Evolutionary conservation across 2,797 vertebrate species (phyloP).

Genomic region (Sebastes trivittatus): DNA sequence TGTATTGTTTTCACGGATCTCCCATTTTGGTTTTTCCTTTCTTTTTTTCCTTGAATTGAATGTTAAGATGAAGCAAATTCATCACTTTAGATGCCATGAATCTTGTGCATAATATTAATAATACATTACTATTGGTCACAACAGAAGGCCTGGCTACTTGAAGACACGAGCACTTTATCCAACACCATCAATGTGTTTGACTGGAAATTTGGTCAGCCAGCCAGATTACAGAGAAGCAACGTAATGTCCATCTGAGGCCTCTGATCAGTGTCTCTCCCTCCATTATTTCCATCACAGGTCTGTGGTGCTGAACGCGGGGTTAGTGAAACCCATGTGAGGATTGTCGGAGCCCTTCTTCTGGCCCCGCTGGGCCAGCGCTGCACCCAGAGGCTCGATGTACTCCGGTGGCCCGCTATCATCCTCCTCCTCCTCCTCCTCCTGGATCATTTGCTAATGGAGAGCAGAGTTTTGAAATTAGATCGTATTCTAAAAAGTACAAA

Average conservation of each 20-base stretch:
- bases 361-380: constrained; percentile 77
- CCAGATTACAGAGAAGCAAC: constrained; percentile 9
- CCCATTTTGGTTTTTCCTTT: constrained; percentile 1
- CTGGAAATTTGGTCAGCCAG: constrained; percentile 26
- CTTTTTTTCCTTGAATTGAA: background rate
- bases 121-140: constrained; percentile 4
- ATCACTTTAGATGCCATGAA: background rate
- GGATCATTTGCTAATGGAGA: constrained; percentile 41
- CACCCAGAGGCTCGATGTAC: constrained; percentile 80
- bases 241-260: background rate
- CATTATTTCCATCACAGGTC: constrained; percentile 81
- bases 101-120: background rate
- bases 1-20: background rate
- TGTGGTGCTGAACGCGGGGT: constrained; percentile 83
- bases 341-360: constrained; percentile 18
- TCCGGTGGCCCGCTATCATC: constrained; percentile 19
- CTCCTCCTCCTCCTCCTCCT: constrained; percentile 57
- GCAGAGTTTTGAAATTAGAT: constrained; percentile 9
- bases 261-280: background rate
- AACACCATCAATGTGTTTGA: background rate
- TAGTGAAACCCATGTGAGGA: constrained; percentile 44
- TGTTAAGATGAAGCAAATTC: background rate
- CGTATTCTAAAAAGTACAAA: background rate
- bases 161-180: background rate
- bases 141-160: background rate